A percentile compares a stretch with the other conserved stretches of the same genome.
Evolutionary conservation across 2,113 vertebrate genomes (phyloP).

Genomic region (Microcebus griseorufus): DNA sequence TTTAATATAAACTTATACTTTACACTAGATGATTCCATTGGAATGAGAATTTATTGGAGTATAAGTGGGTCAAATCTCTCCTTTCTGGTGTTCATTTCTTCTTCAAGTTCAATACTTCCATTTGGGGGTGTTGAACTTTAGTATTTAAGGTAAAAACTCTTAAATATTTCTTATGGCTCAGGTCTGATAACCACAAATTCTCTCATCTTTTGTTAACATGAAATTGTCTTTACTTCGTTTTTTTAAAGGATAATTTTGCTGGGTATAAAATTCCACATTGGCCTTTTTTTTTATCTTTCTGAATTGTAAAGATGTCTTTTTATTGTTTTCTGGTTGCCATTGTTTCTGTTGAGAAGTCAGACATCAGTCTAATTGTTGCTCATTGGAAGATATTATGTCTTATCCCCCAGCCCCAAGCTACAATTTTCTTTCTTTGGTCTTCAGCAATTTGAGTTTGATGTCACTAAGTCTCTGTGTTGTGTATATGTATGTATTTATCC

Average conservation of each 20-base stretch:
- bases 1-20: conserved; percentile 19
- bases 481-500: neutral
- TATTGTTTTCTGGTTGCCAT: conserved; percentile 24
- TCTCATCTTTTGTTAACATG: neutral
- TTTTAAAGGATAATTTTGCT: conserved; percentile 65
- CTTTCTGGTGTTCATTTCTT: neutral
- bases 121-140: neutral
- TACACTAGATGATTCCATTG: neutral
- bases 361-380: neutral
- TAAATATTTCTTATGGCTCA: neutral
- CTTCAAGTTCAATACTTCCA: neutral
- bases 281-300: neutral
- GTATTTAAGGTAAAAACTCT: neutral
- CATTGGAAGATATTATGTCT: neutral
- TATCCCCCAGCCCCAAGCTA: neutral
- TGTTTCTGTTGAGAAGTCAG: conserved; percentile 28
- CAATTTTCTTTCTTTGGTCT: conserved; percentile 12
- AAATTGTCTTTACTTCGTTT: neutral
- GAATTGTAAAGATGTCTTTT: neutral
- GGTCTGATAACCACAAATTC: neutral
- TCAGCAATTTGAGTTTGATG: neutral
- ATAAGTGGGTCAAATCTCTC: neutral
- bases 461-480: neutral
- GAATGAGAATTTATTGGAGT: neutral
- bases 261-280: conserved; percentile 57